Conservation (phyloP, 2,888 invertebrate genomes). For the Matsumyia berberina region DNA sequence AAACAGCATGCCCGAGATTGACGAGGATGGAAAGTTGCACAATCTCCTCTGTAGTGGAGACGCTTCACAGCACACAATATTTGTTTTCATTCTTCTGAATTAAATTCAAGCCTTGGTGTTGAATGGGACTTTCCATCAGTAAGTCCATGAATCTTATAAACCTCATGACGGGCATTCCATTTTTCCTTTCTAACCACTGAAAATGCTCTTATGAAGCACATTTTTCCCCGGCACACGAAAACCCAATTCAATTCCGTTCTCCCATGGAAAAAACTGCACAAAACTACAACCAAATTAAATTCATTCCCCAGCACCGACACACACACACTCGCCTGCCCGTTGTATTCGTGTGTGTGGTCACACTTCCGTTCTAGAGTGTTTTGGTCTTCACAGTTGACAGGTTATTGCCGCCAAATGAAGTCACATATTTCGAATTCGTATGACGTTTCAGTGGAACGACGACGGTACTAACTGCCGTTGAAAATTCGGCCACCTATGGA, state of each 20-base stretch:
- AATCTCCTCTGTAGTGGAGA: too few relatives aligned
- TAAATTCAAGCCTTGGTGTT: too few relatives aligned
- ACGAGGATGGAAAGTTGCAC: too few relatives aligned
- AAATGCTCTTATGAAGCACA: constrained; percentile 51
- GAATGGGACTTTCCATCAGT: too few relatives aligned
- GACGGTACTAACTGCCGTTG: constrained; percentile 20
- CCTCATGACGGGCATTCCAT: too few relatives aligned
- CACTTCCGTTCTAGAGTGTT: constrained; percentile 79
- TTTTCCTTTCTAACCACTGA: background rate
- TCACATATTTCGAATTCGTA: constrained; percentile 69
- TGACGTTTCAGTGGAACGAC: constrained; percentile 60
- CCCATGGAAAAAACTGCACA: constrained; percentile 61
- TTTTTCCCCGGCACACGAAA: constrained; percentile 9
- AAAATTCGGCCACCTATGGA: constrained; percentile 48
- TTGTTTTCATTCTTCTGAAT: too few relatives aligned
- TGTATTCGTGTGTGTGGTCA: constrained; percentile 51
- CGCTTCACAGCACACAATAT: too few relatives aligned
- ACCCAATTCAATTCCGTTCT: constrained; percentile 30
- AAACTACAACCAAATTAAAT: constrained; percentile 67
- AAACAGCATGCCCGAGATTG: too few relatives aligned
- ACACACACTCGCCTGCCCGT: constrained; percentile 36
- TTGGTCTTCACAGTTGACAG: constrained; percentile 79
- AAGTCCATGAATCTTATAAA: too few relatives aligned
- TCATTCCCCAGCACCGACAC: constrained; percentile 46
- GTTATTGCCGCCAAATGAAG: constrained; percentile 77